Conservation (phyloP, 2,113 vertebrate species). For the Accipiter cooperii region DNA sequence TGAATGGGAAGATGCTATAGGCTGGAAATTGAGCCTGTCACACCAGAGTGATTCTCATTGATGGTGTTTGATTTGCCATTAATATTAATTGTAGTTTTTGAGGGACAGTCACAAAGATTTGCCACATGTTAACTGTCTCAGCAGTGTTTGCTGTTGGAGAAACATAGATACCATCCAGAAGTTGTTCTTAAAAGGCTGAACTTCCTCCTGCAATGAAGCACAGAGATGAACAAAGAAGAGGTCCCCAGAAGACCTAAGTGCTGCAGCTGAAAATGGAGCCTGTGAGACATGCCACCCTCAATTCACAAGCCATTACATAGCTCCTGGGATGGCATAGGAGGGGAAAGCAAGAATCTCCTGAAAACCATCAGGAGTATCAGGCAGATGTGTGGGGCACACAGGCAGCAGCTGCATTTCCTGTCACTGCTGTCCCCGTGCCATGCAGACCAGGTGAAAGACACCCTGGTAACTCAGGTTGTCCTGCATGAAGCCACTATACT, state of each 20-base stretch:
- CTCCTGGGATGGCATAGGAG: background rate
- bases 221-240: background rate
- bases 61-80: slow-evolving; percentile 71
- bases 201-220: background rate
- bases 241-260: background rate
- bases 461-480: background rate
- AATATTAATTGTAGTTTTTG: slow-evolving; percentile 76
- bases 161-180: background rate
- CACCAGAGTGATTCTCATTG: slow-evolving; percentile 73
- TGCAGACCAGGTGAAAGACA: background rate
- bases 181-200: background rate
- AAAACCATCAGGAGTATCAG: background rate
- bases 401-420: background rate
- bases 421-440: rapidly evolving
- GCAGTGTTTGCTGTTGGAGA: background rate
- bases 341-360: background rate
- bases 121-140: background rate
- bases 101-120: slow-evolving; percentile 27
- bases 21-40: slow-evolving; percentile 75
- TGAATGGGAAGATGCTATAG: slow-evolving; percentile 56
- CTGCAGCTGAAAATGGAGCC: background rate
- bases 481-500: rapidly evolving
- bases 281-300: background rate
- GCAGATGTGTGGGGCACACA: background rate
- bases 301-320: background rate